A percentile compares a stretch with the other conserved stretches of the same genome.
phyloP scores from a whole-genome alignment of 2,888 invertebrate genomes.

The Herminia tarsipennalis region DNA sequence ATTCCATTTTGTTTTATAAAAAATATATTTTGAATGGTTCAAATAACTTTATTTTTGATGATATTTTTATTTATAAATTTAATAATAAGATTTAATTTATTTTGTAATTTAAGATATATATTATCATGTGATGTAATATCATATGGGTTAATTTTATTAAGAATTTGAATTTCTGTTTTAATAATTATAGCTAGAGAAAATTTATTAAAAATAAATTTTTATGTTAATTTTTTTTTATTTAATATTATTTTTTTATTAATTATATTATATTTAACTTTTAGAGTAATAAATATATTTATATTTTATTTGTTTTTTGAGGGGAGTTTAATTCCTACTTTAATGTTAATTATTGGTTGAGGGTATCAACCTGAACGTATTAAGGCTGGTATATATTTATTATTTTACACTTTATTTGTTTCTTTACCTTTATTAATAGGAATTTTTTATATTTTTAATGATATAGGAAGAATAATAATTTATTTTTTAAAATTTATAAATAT shows the following conservation, averaged over 20 bases:
- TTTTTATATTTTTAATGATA: constrained; percentile 79
- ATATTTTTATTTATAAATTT: constrained; percentile 79
- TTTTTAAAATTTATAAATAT: constrained; percentile 73
- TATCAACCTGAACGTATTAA: constrained; percentile 89
- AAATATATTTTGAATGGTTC: constrained; percentile 83
- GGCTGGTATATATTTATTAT: constrained; percentile 88
- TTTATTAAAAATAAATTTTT: constrained; percentile 75
- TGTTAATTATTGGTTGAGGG: constrained; percentile 89
- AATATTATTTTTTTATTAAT: constrained; percentile 82
- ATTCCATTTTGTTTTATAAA: constrained; percentile 80
- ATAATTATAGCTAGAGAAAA: constrained; percentile 85
- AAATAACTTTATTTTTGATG: constrained; percentile 79
- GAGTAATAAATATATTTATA: constrained; percentile 83
- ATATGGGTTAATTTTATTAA: constrained; percentile 84
- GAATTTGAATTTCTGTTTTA: constrained; percentile 86
- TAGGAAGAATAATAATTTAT: constrained; percentile 81
- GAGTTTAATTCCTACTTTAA: constrained; percentile 88
- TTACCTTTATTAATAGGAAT: constrained; percentile 86
- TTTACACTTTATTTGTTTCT: constrained; percentile 90
- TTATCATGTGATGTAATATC: constrained; percentile 82
- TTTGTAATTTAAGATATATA: constrained; percentile 71
- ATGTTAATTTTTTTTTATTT: constrained; percentile 80
- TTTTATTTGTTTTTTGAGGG: constrained; percentile 91
- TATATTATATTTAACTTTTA: constrained; percentile 86
- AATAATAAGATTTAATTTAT: constrained; percentile 61